phyloP scores from a whole-genome alignment of 2,888 invertebrate genomes.

The Papilio protenor region DNA sequence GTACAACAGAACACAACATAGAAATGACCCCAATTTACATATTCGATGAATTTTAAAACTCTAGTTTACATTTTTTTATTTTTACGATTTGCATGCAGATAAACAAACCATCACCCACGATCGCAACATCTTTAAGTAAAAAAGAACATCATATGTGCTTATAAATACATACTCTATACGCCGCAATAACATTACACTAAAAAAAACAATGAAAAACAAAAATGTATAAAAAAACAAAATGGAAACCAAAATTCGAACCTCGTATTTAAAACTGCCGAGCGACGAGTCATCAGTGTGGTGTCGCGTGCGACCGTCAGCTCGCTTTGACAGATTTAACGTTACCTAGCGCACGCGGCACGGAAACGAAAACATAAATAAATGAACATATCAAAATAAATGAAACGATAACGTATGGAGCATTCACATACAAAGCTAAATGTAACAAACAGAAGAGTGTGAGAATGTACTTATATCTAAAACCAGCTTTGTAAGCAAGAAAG shows the following conservation, averaged over 20 bases:
- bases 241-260: constrained; percentile 75
- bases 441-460: neutral
- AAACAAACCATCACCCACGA: neutral
- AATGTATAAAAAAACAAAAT: constrained; percentile 47
- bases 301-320: constrained; percentile 78
- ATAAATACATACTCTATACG: neutral
- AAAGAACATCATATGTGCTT: neutral
- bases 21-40: neutral
- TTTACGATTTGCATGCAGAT: neutral
- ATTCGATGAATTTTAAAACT: neutral
- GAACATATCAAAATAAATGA: constrained; percentile 47
- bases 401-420: constrained; percentile 44
- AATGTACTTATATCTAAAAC: neutral
- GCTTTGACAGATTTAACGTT: constrained; percentile 70
- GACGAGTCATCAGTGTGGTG: constrained; percentile 89
- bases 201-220: constrained; percentile 42
- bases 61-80: neutral
- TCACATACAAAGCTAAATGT: neutral
- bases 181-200: neutral
- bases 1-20: neutral
- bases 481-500: neutral
- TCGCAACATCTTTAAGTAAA: neutral
- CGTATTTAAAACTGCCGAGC: constrained; percentile 88
- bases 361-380: constrained; percentile 47
- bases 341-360: constrained; percentile 62